Percentiles rank a stretch among this genome's conserved stretches.
phyloP scores from a whole-genome alignment of 2,113 vertebrate species.

The Cryptomyrus ogoouensis region DNA sequence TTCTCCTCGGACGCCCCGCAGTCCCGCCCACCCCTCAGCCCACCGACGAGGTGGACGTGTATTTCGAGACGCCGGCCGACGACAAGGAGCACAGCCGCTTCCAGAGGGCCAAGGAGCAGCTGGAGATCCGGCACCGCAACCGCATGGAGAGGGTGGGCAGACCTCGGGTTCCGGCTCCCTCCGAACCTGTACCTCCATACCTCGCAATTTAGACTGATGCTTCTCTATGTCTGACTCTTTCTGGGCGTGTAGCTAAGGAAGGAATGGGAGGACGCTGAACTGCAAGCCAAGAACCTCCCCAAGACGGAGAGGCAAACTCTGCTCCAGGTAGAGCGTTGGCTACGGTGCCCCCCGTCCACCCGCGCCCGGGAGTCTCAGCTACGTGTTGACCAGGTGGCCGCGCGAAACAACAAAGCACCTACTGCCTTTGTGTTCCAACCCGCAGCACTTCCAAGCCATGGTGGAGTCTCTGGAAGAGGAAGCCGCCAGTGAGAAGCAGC shows the following conservation, averaged over 20 bases:
- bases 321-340: conserved; percentile 72
- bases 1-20: conserved; percentile 43
- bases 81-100: conserved; percentile 87
- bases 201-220: neutral
- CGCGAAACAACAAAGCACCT: neutral
- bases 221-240: neutral
- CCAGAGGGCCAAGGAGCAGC: conserved; percentile 91
- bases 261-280: conserved; percentile 96
- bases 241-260: conserved; percentile 76
- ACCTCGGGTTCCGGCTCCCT: neutral
- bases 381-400: neutral
- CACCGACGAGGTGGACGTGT: conserved; percentile 83
- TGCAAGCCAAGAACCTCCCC: conserved; percentile 84
- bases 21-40: conserved; percentile 79
- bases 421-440: neutral
- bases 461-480: conserved; percentile 92
- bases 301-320: conserved; percentile 89
- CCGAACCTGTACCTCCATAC: conserved; percentile 27
- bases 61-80: conserved; percentile 87
- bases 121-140: conserved; percentile 86
- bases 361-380: neutral
- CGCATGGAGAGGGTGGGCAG: conserved; percentile 81
- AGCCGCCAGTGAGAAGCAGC: conserved; percentile 90
- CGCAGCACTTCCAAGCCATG: conserved; percentile 89
- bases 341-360: neutral